Evolutionary conservation across 1,140 invertebrate genomes (phyloP), one percentile per base, ranked within the genome.

Genomic region (Coboldia fuscipes): DNA sequence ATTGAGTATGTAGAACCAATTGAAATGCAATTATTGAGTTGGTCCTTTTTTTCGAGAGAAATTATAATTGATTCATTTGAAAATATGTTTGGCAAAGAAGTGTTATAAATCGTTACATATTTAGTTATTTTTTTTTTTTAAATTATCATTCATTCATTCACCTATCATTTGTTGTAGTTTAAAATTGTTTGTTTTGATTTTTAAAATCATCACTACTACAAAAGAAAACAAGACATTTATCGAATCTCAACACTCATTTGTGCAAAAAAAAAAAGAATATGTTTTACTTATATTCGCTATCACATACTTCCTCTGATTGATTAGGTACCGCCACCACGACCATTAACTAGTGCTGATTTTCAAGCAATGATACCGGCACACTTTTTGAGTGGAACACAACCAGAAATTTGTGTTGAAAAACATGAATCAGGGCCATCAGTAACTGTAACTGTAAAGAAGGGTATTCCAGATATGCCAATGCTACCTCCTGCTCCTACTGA

Each of bases 351-450:
- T 64, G 80, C 84, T 63, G 79, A 85, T 60, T 85, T 86, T 68
- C 77, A 84, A 71, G 79, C 81, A 56, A 81, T 89, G 80, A 86
- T 88, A 47, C 82, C 83, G 45, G 71, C 77, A 51, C 80, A 82
- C 62, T 85, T 86, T 69, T 70, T 81, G 39, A 63, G 62, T 45
- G 64, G 61, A 37, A 50, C 48, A 52, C 45, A 54, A 43, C 34
- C 36, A 28, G 45, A 54, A 41, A 46, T 50, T 40, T 45, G 49
- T 42, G 46, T 54, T 42, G 47, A 46, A 21, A 37, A 41, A 30
- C 50, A 51, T 39, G 51, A 53, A 43, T 45, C 49, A 41, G 63
- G 62, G 39, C 54, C 63, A 33, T 63, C 65, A 36, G 70, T 73
- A 30, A 71, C 68, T 15, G 68, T 77, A 36, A 76, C 73, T 37